These are phyloP conservation scores for Passer montanus DNA, from an alignment of 2,113 vertebrate genomes.

Conservation along the genomic window DNA sequence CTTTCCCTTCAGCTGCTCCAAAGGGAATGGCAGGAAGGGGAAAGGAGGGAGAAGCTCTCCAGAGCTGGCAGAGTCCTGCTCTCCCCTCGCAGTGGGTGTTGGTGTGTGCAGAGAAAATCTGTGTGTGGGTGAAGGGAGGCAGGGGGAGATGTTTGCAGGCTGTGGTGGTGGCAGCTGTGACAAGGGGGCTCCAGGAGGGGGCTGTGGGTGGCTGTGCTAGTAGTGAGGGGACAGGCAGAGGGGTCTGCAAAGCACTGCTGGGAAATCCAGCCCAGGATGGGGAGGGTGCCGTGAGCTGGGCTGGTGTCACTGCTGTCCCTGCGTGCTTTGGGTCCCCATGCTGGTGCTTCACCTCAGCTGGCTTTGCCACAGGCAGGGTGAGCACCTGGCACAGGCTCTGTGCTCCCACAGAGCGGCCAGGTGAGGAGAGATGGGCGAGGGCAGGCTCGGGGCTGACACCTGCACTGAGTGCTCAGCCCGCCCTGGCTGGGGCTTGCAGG, in stretches of 20 bases:
- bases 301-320: not conserved
- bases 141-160: not conserved
- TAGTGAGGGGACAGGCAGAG: not conserved
- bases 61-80: not conserved
- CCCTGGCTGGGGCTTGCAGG: not conserved
- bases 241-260: not conserved
- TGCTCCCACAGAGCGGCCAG: not conserved
- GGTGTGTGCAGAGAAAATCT: not conserved
- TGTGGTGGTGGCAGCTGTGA: not conserved
- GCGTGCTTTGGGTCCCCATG: rapidly evolving
- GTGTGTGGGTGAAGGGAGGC: not conserved
- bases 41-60: not conserved
- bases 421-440: not conserved
- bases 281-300: not conserved
- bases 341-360: not conserved
- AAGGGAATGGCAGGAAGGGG: not conserved
- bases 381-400: not conserved
- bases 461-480: not conserved
- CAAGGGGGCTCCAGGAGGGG: not conserved
- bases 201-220: not conserved
- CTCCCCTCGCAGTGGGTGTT: not conserved
- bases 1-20: not conserved
- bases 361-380: not conserved
- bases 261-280: rapidly evolving
- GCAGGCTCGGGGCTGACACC: not conserved